Conservation (phyloP, 2,113 vertebrate genomes). For the Halcyon senegalensis region DNA sequence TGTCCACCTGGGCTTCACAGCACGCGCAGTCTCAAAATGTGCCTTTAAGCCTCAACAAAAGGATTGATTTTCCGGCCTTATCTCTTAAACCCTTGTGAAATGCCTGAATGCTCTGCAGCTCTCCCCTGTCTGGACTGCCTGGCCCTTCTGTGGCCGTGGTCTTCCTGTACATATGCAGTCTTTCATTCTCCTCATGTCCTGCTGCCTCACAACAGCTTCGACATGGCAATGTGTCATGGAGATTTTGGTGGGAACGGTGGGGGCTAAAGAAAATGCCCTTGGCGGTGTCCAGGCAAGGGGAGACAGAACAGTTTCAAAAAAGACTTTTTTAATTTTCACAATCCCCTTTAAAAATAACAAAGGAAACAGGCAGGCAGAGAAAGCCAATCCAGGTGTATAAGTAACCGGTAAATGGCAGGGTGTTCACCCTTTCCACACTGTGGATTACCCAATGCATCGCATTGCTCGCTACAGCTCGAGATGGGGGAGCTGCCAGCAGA, state of each 20-base stretch:
- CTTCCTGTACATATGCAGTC: background rate
- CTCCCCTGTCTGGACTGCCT: background rate
- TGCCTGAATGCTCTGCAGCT: background rate
- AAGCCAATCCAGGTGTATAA: slow-evolving; percentile 26
- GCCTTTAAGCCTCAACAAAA: background rate
- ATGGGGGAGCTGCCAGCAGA: slow-evolving; percentile 26
- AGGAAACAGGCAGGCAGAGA: background rate
- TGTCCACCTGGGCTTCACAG: background rate
- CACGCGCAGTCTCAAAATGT: background rate
- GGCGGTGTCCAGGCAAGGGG: background rate
- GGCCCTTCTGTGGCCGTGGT: background rate
- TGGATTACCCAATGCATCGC: background rate
- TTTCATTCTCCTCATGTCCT: background rate
- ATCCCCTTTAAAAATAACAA: background rate
- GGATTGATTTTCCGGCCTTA: background rate
- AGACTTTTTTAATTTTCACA: background rate
- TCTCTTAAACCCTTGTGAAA: background rate
- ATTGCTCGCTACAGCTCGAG: background rate
- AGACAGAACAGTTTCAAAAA: background rate
- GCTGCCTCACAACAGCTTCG: background rate
- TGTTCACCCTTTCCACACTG: slow-evolving; percentile 43
- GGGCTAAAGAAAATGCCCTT: background rate
- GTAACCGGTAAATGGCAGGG: slow-evolving; percentile 54
- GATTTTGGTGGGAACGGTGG: background rate
- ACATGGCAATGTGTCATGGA: accelerated